A percentile compares a stretch with the other conserved stretches of the same genome.
phyloP scores from a whole-genome alignment of 2,888 invertebrate species.

The Apomyelois bistriatella region DNA sequence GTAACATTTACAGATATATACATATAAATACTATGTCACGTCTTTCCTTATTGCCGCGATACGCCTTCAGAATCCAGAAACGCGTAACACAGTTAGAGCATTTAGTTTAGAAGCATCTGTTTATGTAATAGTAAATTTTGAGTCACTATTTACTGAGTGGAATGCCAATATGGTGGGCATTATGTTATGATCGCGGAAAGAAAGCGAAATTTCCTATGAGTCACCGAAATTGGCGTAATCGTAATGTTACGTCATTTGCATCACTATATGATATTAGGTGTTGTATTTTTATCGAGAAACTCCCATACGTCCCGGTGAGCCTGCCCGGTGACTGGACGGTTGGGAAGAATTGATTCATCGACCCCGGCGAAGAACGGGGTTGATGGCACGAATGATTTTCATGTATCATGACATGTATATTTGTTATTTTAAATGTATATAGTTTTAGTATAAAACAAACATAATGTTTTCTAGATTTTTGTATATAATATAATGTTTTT shows the following conservation, averaged over 20 bases:
- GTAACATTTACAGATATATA: not conserved
- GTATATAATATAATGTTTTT: no score
- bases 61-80: not conserved
- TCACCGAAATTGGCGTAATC: conserved; percentile 8
- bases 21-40: not conserved
- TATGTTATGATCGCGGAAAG: not conserved
- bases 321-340: no score
- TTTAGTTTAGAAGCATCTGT: conserved; percentile 14
- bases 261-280: not conserved
- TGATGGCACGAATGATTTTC: no score
- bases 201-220: conserved; percentile 9
- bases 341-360: no score
- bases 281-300: no score
- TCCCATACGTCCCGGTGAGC: no score
- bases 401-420: no score
- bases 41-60: not conserved
- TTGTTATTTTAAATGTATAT: no score
- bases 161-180: not conserved
- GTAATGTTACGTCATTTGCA: not conserved
- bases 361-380: no score
- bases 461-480: no score
- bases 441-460: no score
- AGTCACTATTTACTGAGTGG: conserved; percentile 5
- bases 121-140: conserved; percentile 21
- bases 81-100: not conserved